Base-by-base conservation (phyloP, 2,888 invertebrate genomes). In the Diloba caeruleocephala region DNA sequence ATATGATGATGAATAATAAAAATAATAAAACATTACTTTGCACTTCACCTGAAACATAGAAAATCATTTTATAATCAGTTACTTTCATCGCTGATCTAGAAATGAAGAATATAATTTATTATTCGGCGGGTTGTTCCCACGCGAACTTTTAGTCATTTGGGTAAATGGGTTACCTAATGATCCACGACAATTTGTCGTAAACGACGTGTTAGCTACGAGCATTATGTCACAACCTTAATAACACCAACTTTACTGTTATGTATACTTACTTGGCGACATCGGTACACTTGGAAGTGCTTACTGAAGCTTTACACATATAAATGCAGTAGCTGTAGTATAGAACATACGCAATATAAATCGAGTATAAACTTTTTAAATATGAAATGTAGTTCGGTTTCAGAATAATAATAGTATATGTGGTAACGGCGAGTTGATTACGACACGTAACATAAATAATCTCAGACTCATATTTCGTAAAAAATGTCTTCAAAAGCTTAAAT, bases 151-250 rank as follows among this genome's bases (percentile, higher is more conserved):
- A 45, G 14, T 29, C 31, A 42, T 62, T 34, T 50, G 25, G 48
- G 63, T 55, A 71, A 68, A 72, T 72, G 29, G 70, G 51, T 52
- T 72, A 49, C 54, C 50, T 62, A 54, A 52, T 67, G 41, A 19
- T n/a, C 13, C 10, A 31, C 44, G 21, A 52, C 52, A 28, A 73
- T 64, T 48, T 53, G 29, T 55, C 42, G 28, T 43, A 51, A 42
- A 39, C 48, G 48, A 31, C 45, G 33, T 31, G 29, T n/a, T n/a
- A 43, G 52, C 59, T 48, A 19, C 32, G 21, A n/a, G 33, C 38
- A 34, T 38, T 48, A 39, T 23, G 32, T 42, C 51, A 31, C 60
- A 38, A 37, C 59, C 41, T 49, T 65, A 37, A 15, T 37, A 39
- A 36, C 37, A 51, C 36, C 52, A 21, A 7, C 21, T 17, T 21